Evolutionary conservation across 2,888 invertebrate genomes (phyloP).

Genomic region (Pyrgus malvae): DNA sequence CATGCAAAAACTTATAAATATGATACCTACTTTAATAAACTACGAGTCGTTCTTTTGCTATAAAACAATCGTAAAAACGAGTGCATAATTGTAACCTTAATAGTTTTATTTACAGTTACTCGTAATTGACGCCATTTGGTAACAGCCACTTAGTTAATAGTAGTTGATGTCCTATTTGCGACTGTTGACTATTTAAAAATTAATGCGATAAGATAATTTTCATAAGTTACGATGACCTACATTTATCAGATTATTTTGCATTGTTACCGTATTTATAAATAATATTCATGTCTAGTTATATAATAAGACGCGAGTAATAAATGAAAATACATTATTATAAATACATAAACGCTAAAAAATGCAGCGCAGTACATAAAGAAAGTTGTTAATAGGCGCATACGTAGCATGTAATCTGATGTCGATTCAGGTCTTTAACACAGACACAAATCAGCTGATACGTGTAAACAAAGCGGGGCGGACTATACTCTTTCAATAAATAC

Average conservation of each 20-base stretch:
- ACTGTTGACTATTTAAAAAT: constrained; percentile 15
- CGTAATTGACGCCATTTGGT: constrained; percentile 17
- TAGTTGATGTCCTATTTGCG: constrained; percentile 13
- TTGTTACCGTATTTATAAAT: not conserved
- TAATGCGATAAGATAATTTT: constrained; percentile 33
- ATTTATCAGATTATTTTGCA: constrained; percentile 8
- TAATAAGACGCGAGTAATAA: not conserved
- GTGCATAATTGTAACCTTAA: not conserved
- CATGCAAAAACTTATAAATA: constrained; percentile 9
- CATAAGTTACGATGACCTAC: constrained; percentile 13
- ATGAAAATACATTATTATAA: not conserved
- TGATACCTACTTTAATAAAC: not conserved
- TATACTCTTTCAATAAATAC: constrained; percentile 28
- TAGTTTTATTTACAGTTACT: constrained; percentile 14
- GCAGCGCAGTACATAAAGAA: constrained; percentile 1
- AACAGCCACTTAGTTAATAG: constrained; percentile 22
- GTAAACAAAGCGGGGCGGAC: constrained; percentile 58
- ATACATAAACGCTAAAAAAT: constrained; percentile 1
- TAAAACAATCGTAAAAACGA: not conserved
- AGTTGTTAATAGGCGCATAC: constrained; percentile 7
- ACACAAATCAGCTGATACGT: constrained; percentile 65
- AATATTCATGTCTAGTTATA: no score
- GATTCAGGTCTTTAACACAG: constrained; percentile 13
- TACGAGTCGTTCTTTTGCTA: not conserved
- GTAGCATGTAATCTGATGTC: constrained; percentile 3